Conservation (phyloP, 2,888 invertebrate genomes). For the Lasioglossum oenotherae region DNA sequence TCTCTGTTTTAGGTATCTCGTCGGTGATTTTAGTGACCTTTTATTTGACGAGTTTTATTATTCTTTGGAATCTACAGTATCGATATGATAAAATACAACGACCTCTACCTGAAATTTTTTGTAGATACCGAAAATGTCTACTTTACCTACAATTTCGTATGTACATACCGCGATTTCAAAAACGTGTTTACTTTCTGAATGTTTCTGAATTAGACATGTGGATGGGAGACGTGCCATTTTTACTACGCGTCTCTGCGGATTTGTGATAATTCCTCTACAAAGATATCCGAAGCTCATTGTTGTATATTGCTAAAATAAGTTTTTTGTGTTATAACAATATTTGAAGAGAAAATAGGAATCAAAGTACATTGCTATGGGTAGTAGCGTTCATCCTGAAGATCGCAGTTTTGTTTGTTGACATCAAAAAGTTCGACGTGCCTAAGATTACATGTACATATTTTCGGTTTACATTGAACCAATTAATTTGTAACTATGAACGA, state of each 20-base stretch:
- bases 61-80: not conserved
- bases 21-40: too few species aligned
- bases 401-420: not conserved
- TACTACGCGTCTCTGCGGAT: constrained; percentile 2
- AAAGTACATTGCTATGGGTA: constrained; percentile 36
- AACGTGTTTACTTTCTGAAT: constrained; percentile 14
- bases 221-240: not conserved
- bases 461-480: constrained; percentile 47
- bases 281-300: not conserved
- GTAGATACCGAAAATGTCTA: constrained; percentile 16
- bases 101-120: not conserved
- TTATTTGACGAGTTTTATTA: not conserved
- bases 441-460: not conserved
- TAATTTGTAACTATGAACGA: constrained; percentile 54
- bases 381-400: not conserved
- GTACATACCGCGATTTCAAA: constrained; percentile 10
- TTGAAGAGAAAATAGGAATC: constrained; percentile 1
- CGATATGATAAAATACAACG: not conserved
- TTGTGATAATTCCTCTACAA: not conserved
- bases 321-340: not conserved
- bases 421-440: not conserved
- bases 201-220: not conserved
- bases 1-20: too few species aligned
- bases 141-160: constrained; percentile 20
- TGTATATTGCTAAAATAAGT: not conserved